Evolutionary conservation across 1,140 invertebrate species (phyloP).

Genomic region (Callitettix versicolor): DNA sequence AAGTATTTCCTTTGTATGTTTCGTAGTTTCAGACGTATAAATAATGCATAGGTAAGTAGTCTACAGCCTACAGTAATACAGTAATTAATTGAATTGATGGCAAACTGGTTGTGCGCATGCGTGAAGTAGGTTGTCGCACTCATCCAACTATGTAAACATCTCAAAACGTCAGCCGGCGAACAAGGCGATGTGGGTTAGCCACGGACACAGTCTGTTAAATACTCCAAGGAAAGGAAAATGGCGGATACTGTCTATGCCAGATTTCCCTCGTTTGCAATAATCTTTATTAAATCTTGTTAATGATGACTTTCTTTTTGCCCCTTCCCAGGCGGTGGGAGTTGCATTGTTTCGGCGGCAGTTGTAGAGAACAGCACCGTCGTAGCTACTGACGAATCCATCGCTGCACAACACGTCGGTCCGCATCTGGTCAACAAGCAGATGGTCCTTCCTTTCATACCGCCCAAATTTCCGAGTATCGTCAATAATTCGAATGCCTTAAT

Average conservation of each 20-base stretch:
- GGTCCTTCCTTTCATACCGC: constrained; percentile 76
- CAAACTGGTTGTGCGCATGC: too few species aligned
- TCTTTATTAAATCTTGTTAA: not conserved
- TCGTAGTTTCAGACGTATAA: too few species aligned
- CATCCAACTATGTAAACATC: too few species aligned
- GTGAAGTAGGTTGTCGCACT: too few species aligned
- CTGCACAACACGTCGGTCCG: constrained; percentile 7
- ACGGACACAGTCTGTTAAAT: constrained; percentile 1
- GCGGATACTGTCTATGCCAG: constrained; percentile 1
- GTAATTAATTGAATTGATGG: too few species aligned
- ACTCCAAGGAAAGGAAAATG: constrained; percentile 4
- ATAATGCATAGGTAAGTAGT: too few species aligned
- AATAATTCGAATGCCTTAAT: constrained; percentile 64
- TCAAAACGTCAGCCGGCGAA: not conserved
- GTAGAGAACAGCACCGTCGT: not conserved
- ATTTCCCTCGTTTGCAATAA: not conserved
- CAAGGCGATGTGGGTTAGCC: not conserved
- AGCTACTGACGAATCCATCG: not conserved
- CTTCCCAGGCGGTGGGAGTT: not conserved
- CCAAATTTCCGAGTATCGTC: constrained; percentile 60
- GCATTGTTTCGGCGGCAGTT: not conserved
- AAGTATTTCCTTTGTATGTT: too few species aligned
- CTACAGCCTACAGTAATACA: too few species aligned
- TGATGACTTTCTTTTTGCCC: not conserved
- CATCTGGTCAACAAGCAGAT: constrained; percentile 71